Conservation (phyloP, 2,113 vertebrate genomes). For the Scytalopus superciliaris region DNA sequence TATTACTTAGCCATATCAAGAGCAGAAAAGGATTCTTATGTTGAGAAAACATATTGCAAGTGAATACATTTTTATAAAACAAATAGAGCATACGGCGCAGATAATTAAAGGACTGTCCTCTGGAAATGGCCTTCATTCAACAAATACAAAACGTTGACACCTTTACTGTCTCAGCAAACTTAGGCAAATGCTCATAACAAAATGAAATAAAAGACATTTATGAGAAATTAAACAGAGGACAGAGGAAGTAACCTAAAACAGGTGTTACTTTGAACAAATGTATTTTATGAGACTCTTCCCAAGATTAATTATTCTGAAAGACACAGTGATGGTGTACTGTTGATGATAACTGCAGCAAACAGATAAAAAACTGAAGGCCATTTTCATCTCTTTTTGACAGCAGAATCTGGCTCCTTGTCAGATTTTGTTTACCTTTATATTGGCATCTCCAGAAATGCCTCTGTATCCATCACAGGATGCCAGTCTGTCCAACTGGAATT, state of each 20-base stretch:
- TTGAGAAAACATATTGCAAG: not conserved
- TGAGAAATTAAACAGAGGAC: not conserved
- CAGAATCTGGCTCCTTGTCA: conserved; percentile 41
- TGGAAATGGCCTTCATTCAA: not conserved
- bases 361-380: not conserved
- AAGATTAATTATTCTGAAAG: conserved; percentile 62
- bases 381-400: conserved; percentile 37
- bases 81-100: not conserved
- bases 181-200: not conserved
- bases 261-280: conserved; percentile 45
- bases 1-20: not conserved
- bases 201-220: not conserved
- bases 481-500: not conserved
- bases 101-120: not conserved
- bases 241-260: conserved; percentile 4
- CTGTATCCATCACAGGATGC: not conserved
- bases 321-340: not conserved
- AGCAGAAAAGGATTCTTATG: not conserved
- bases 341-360: conserved; percentile 22
- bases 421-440: not conserved
- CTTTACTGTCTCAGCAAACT: not conserved
- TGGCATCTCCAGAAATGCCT: not conserved
- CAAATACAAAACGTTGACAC: not conserved
- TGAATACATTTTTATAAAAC: not conserved
- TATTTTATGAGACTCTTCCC: conserved; percentile 41